Evolutionary conservation across 2,888 invertebrate genomes (phyloP), one percentile per base, ranked within the genome.

Genomic region (Idaea straminata): DNA sequence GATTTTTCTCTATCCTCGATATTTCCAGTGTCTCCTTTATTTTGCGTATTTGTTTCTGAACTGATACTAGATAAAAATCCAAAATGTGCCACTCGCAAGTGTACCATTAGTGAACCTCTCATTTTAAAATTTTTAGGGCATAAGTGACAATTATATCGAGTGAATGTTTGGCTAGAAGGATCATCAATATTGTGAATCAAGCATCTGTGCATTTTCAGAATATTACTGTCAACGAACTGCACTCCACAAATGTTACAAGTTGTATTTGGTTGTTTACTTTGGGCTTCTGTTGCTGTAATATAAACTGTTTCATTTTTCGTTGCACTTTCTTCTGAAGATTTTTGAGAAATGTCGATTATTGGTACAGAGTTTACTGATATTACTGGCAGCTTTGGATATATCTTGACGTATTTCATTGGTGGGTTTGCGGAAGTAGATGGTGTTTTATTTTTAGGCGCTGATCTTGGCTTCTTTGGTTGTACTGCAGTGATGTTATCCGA

Each of bases 111-210:
- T 64, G 96, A 96, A 5, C 97, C 97, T 73, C 95, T 93, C 95
- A 96, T 96, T 86, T 96, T 96, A 78, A 97, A 97, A 67, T 95
- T 94, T 85, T 97, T 96, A 0, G 96, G 94, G 80, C 97, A 97
- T 66, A 97, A 88, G 80, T 96, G 96, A 79, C 97, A 97, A 66
- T 95, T 94, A 78, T 95, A 95, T 74, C 91, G 89, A 35, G 93
- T 93, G 69, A 85, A 74, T 59, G 74, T 81, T 74, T 87, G 84
- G 69, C 82, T 83, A 16, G 82, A 74, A 72, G 84, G 84, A 67
- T 88, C 88, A 65, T 88, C 89, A 73, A 88, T 83, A 72, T 91
- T 93, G 78, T 96, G 97, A 62, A 96, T 94, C 64, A 97, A 83
- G 77, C 96, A 95, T 79, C 95, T 95, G 78, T 97, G 97, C 94